A percentile compares a stretch with the other conserved stretches of the same genome.
These are phyloP conservation scores for Petrolisthes cinctipes DNA, from an alignment of 2,888 invertebrate genomes.

Conservation along the genomic window DNA sequence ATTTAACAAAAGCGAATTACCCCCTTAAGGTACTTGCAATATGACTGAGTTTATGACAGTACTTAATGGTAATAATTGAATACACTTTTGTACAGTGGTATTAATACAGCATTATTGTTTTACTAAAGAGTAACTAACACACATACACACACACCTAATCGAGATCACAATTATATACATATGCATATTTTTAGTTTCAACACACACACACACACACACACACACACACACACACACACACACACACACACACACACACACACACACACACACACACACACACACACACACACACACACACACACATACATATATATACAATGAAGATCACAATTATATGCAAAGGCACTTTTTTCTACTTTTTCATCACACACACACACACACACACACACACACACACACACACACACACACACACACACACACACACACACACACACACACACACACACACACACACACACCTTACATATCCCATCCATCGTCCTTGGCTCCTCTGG, in stretches of 20 bases:
- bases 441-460: neutral
- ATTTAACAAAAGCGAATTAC: too few relatives aligned
- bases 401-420: constrained; percentile 19
- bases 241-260: constrained; percentile 25
- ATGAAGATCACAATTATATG: neutral
- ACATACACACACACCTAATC: neutral
- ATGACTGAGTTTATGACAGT: too few relatives aligned
- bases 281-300: constrained; percentile 4
- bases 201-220: neutral
- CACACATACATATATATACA: constrained; percentile 9
- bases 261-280: constrained; percentile 14
- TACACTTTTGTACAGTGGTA: too few relatives aligned
- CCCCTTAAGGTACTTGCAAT: too few relatives aligned
- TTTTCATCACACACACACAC: constrained; percentile 7
- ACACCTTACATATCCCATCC: too few relatives aligned
- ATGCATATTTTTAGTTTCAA: neutral
- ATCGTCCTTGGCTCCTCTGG: too few relatives aligned
- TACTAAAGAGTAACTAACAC: neutral
- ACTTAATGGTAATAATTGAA: too few relatives aligned
- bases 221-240: constrained; percentile 9
- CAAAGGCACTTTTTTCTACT: neutral
- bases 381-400: constrained; percentile 34
- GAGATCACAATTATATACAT: neutral
- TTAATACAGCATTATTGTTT: too few relatives aligned
- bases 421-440: neutral